Percentiles rank a stretch among this genome's conserved stretches.
Evolutionary conservation across 1,140 invertebrate genomes (phyloP).

Genomic region (Aphidius ervi): DNA sequence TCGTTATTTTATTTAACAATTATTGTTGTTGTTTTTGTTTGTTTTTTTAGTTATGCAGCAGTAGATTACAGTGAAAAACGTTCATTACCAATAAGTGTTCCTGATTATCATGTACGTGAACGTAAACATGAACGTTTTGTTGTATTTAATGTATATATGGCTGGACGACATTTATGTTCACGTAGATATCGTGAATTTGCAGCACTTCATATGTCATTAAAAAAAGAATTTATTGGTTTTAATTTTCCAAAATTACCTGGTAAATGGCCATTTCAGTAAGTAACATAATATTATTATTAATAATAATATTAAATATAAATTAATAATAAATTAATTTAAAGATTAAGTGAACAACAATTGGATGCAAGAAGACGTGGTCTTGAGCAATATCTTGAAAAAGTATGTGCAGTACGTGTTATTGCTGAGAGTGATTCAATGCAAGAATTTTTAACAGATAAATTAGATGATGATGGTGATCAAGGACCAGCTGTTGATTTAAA

Average conservation of each 20-base stretch:
- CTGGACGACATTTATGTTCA: slow-evolving; percentile 93
- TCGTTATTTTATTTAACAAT: slow-evolving; percentile 11
- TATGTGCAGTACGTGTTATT: slow-evolving; percentile 95
- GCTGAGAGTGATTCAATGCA: slow-evolving; percentile 97
- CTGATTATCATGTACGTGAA: slow-evolving; percentile 83
- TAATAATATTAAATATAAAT: background rate
- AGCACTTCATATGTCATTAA: slow-evolving; percentile 82
- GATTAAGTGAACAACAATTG: slow-evolving; percentile 91
- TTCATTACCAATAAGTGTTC: slow-evolving; percentile 96
- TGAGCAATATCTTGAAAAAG: slow-evolving; percentile 97
- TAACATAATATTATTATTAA: slow-evolving; percentile 19
- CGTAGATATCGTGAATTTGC: slow-evolving; percentile 94
- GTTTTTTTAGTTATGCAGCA: slow-evolving; percentile 68
- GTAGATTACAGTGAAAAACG: slow-evolving; percentile 98
- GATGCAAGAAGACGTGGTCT: slow-evolving; percentile 88
- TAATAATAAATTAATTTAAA: slow-evolving; percentile 29
- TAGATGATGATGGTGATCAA: slow-evolving; percentile 75
- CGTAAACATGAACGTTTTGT: slow-evolving; percentile 86
- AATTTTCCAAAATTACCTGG: slow-evolving; percentile 97
- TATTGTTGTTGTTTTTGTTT: slow-evolving; percentile 8
- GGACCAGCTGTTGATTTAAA: slow-evolving; percentile 90
- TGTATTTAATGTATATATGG: slow-evolving; percentile 99
- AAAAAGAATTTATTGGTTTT: slow-evolving; percentile 96
- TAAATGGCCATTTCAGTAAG: slow-evolving; percentile 94
- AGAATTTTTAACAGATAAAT: slow-evolving; percentile 89